Conservation (phyloP, 2,888 invertebrate species). For the Pterobdella sp. region DNA sequence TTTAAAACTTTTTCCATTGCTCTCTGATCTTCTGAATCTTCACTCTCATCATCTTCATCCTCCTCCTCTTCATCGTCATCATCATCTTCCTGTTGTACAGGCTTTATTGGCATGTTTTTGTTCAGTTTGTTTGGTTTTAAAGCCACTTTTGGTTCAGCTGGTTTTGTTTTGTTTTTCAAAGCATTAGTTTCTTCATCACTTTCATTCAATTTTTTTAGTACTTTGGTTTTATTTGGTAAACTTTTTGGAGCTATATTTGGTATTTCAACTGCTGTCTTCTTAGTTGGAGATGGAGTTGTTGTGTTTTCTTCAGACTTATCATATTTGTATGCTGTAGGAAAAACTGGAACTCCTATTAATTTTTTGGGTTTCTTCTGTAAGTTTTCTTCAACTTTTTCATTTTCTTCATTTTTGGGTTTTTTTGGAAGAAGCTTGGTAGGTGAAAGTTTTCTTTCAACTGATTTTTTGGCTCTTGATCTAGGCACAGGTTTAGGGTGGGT, state of each 20-base stretch:
- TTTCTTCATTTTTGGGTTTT: neutral
- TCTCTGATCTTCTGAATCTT: conserved; percentile 6
- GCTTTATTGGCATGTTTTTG: neutral
- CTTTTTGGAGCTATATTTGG: neutral
- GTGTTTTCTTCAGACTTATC: neutral
- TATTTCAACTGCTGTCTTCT: neutral
- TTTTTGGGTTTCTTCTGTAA: conserved; percentile 11
- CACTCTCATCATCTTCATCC: conserved; percentile 12
- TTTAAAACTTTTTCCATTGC: neutral
- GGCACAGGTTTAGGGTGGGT: conserved; percentile 23
- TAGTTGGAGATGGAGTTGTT: neutral
- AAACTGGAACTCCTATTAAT: conserved; percentile 2
- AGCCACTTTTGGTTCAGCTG: neutral
- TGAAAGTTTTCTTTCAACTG: neutral
- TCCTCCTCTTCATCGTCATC: conserved; percentile 23
- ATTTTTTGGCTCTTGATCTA: conserved; percentile 2
- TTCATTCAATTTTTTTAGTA: neutral
- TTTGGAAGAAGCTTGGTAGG: neutral
- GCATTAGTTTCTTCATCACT: neutral
- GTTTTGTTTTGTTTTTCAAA: neutral
- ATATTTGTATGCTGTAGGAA: neutral
- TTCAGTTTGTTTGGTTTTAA: neutral
- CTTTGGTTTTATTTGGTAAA: neutral
- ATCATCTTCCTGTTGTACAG: conserved; percentile 6
- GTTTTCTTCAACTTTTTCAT: neutral